These are phyloP conservation scores for Callyntrura guangdongensis DNA, from an alignment of 2,888 invertebrate genomes.

Conservation along the genomic window DNA sequence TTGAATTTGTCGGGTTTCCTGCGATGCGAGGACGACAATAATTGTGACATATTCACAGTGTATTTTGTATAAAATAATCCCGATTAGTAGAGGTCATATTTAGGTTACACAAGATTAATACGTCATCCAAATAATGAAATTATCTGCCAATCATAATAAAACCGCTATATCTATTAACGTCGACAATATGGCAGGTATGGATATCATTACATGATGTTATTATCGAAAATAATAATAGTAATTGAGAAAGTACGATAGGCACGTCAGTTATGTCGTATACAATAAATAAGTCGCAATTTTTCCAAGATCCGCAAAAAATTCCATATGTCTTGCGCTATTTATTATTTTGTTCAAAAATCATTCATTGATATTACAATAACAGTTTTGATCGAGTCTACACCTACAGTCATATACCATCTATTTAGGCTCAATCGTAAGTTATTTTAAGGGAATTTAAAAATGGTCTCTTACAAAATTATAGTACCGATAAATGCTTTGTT, in stretches of 20 bases:
- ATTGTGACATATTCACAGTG: too few relatives aligned
- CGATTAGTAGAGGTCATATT: too few relatives aligned
- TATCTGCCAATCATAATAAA: neutral
- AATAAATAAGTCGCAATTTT: neutral
- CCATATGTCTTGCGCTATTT: constrained; percentile 13
- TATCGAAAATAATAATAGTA: too few relatives aligned
- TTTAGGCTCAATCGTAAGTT: constrained; percentile 49
- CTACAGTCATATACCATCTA: constrained; percentile 5
- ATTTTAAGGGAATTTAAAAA: constrained; percentile 69
- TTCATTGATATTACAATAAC: constrained; percentile 29
- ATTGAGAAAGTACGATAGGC: too few relatives aligned
- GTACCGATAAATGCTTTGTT: constrained; percentile 51
- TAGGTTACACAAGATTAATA: too few relatives aligned
- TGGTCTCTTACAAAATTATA: constrained; percentile 63
- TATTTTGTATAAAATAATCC: too few relatives aligned
- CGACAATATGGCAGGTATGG: too few relatives aligned
- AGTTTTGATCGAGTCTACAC: constrained; percentile 6
- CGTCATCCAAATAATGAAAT: too few relatives aligned
- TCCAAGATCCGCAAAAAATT: neutral
- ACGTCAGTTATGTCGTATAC: too few relatives aligned
- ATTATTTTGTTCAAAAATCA: constrained; percentile 57
- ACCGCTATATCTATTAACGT: too few relatives aligned
- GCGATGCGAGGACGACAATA: too few relatives aligned
- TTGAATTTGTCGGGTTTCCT: constrained; percentile 1
- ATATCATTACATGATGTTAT: too few relatives aligned